These are phyloP conservation scores for Meteorus sp. DNA, from an alignment of 1,140 invertebrate genomes.

Conservation along the genomic window DNA sequence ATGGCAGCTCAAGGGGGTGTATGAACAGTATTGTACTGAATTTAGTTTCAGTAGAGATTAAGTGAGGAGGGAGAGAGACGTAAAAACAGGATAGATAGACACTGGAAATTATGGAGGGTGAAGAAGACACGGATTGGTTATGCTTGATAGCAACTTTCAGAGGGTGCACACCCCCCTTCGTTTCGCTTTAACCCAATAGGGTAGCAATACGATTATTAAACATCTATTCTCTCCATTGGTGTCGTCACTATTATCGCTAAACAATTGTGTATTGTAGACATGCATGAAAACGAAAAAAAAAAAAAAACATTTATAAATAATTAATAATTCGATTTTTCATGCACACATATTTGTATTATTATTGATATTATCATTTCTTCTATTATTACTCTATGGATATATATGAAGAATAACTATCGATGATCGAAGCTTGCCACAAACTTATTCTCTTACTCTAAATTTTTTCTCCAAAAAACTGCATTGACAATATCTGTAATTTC, in stretches of 20 bases:
- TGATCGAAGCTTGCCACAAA: too few relatives aligned
- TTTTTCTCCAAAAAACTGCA: too few relatives aligned
- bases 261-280: conserved; percentile 21
- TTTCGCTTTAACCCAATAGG: conserved; percentile 28
- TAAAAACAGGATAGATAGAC: neutral
- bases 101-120: conserved; percentile 8
- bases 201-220: conserved; percentile 31
- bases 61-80: neutral
- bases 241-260: conserved; percentile 23
- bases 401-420: too few relatives aligned
- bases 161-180: conserved; percentile 17
- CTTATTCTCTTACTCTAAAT: too few relatives aligned
- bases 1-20: conserved; percentile 21
- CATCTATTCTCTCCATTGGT: conserved; percentile 27
- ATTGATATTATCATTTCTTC: too few relatives aligned
- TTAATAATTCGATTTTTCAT: neutral
- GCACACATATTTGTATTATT: conserved; percentile 8
- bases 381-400: too few relatives aligned
- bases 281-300: neutral
- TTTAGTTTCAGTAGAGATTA: conserved; percentile 10
- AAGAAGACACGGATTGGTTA: conserved; percentile 10
- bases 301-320: neutral
- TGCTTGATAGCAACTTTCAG: conserved; percentile 21
- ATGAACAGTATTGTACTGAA: conserved; percentile 16
- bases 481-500: too few relatives aligned